Base-by-base conservation (phyloP, 2,113 vertebrate genomes). In the Coregonus clupeaformis region DNA sequence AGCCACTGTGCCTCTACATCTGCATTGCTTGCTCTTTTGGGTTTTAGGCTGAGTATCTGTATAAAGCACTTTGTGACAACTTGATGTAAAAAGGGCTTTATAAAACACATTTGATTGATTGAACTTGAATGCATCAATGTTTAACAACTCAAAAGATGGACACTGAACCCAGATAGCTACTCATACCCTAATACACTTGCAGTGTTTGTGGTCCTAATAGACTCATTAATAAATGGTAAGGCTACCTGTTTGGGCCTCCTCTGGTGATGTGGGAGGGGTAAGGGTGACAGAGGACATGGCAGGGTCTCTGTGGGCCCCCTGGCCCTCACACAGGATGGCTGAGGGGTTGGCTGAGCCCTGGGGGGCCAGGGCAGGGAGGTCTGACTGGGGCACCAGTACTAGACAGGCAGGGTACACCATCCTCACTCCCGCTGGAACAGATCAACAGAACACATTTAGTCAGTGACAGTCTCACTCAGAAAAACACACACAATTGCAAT, bases 381-480 rank as follows among this genome's bases (percentile, higher is more conserved):
- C 98, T 79, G 95, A 96, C 89, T 98, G 95, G 84, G 97, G 95
- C 71, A 99, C 96, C 76, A 98, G 91, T 85, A 99, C 96, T 89
- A 99, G 95, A 90, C 97, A 97, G 2, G 98, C 95, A 42, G 98
- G 98, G 80, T 99, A 99, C 27, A 99, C 96, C 98, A 99, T 99
- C 87, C 98, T 91, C 25, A 99, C 98, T 1, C 97, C 98, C 77
- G 96, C 98, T 99, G 83, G 52, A 90, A 73, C 7, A 29, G 73
- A 67, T 42, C 16, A 22, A 27, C 59, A 65, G 18, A 30, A 45
- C 72, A 7, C 20, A 5, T 22, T 22, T 30, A 14, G 55, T 64
- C 47, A 25, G 4, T 13, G 6, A 24, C 62, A 32, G 6, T 27
- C 3, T 29, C 63, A 2, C 9, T 11, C 9, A 42, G 7, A 42